A percentile compares a stretch with the other conserved stretches of the same genome.
Evolutionary conservation across 2,113 vertebrate species (phyloP).

Genomic region (Elaphurus davidianus): DNA sequence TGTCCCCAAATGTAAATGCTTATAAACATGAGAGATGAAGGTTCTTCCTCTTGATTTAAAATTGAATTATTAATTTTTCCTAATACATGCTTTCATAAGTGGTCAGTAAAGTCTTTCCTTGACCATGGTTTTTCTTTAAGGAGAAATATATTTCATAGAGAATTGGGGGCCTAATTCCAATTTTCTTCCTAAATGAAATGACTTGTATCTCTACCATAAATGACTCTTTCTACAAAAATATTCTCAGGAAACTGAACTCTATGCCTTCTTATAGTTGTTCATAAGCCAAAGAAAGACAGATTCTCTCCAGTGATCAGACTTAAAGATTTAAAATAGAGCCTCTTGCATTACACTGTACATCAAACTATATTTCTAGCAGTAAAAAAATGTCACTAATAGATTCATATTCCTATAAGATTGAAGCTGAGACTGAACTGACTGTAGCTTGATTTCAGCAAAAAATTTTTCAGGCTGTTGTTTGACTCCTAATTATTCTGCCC

Average conservation of each 20-base stretch:
- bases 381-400: neutral
- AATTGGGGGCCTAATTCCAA: neutral
- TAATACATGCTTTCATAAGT: neutral
- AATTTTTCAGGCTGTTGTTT: neutral
- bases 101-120: neutral
- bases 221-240: neutral
- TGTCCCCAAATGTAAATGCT: neutral
- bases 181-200: neutral
- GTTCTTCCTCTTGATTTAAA: neutral
- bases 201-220: neutral
- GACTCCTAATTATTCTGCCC: neutral
- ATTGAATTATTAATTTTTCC: neutral
- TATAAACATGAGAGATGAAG: neutral
- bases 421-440: neutral
- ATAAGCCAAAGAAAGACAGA: neutral
- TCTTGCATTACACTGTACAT: neutral
- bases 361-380: neutral
- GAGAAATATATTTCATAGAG: neutral
- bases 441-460: neutral
- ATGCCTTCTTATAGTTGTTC: neutral
- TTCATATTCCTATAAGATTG: neutral
- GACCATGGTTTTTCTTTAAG: neutral
- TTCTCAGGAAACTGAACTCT: neutral
- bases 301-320: neutral
- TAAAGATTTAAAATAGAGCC: constrained; percentile 6